Conservation (phyloP, 2,797 vertebrate genomes). For the Channallabes apus region DNA sequence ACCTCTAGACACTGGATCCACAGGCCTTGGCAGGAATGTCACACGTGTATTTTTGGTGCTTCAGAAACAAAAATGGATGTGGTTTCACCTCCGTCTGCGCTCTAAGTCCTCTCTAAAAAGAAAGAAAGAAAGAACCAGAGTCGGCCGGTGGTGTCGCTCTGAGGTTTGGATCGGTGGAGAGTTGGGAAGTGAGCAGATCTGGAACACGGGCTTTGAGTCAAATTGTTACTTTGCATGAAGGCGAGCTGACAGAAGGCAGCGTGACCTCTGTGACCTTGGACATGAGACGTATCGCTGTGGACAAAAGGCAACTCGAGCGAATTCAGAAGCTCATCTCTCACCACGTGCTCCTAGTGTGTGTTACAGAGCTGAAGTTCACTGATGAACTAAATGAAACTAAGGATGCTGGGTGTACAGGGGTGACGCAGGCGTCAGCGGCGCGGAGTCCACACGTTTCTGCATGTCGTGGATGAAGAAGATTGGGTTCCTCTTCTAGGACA, state of each 20-base stretch:
- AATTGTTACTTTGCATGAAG: background rate
- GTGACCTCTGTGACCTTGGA: constrained; percentile 10
- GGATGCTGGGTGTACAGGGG: background rate
- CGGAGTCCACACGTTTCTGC: background rate
- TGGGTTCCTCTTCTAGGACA: background rate
- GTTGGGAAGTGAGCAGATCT: background rate
- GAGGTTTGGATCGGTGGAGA: constrained; percentile 10
- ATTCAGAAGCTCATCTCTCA: background rate
- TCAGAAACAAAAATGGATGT: constrained; percentile 53
- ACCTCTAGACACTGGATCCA: constrained; percentile 52
- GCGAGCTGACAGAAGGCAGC: background rate
- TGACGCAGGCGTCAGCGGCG: background rate
- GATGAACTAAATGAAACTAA: background rate
- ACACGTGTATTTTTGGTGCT: constrained; percentile 62
- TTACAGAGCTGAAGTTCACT: background rate
- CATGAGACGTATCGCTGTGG: background rate
- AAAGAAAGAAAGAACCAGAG: background rate
- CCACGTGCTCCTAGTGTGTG: background rate
- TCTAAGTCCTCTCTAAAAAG: background rate
- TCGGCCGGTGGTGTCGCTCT: background rate
- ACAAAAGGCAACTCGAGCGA: background rate
- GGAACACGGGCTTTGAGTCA: background rate
- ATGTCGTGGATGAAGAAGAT: background rate
- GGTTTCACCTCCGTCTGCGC: constrained; percentile 44
- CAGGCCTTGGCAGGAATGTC: constrained; percentile 59